Evolutionary conservation across 2,888 invertebrate species (phyloP).

Genomic region (Panzeria rudis): DNA sequence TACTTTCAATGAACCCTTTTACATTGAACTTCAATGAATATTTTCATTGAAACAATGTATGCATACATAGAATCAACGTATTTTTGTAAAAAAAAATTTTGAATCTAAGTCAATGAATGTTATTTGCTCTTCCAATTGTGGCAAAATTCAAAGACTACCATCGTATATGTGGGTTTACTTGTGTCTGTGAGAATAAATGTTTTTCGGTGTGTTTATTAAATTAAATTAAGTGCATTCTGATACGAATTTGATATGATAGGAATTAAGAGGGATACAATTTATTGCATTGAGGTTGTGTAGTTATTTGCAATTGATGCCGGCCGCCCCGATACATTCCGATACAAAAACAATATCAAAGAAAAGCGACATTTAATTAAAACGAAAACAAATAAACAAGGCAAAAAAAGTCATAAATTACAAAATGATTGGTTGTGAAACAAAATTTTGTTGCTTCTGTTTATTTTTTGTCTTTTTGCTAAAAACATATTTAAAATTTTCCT

Average conservation of each 20-base stretch:
- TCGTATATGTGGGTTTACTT: background rate
- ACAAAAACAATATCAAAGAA: conserved; percentile 27
- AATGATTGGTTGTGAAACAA: background rate
- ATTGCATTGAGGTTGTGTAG: conserved; percentile 43
- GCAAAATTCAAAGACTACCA: background rate
- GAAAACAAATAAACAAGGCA: conserved; percentile 7
- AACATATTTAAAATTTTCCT: conserved; percentile 2
- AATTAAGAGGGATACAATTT: conserved; percentile 47
- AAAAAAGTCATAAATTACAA: conserved; percentile 9
- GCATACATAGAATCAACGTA: no score
- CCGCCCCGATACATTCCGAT: background rate
- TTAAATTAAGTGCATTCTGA: conserved; percentile 47
- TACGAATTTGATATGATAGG: conserved; percentile 45
- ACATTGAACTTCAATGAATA: no score
- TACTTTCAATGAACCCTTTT: no score
- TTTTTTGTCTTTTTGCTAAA: background rate
- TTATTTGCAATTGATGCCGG: conserved; percentile 13
- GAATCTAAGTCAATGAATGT: no score
- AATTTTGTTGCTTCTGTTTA: background rate
- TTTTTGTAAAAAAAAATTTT: no score
- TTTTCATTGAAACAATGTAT: no score
- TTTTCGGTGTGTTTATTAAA: conserved; percentile 17
- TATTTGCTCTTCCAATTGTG: no score
- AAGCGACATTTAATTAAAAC: conserved; percentile 29
- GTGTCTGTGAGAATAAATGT: background rate